Percentiles rank a stretch among this genome's conserved stretches.
phyloP scores from a whole-genome alignment of 2,113 vertebrate species.

The Felis catus region DNA sequence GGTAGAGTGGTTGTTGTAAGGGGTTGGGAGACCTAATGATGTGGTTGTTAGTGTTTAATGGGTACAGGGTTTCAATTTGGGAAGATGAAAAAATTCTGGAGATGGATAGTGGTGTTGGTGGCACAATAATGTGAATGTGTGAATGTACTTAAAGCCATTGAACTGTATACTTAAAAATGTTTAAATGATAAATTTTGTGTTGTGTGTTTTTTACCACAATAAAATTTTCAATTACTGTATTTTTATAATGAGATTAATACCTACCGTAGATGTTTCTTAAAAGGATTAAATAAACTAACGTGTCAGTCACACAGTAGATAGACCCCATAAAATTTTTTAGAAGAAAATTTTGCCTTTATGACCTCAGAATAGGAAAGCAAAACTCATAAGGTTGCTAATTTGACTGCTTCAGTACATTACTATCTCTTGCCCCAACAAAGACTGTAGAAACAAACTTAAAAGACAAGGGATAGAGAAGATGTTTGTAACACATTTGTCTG shows the following conservation, averaged over 20 bases:
- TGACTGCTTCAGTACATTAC: background rate
- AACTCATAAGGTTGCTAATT: conserved; percentile 7
- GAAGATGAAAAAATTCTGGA: background rate
- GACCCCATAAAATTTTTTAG: background rate
- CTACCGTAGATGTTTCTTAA: background rate
- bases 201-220: background rate
- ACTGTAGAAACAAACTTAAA: background rate
- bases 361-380: background rate
- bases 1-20: background rate
- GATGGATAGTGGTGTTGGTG: background rate
- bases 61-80: conserved; percentile 15
- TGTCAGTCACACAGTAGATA: background rate
- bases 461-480: background rate
- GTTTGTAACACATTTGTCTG: background rate
- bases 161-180: background rate
- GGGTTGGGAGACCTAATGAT: background rate
- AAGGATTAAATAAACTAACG: background rate
- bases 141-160: background rate
- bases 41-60: background rate
- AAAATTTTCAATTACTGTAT: background rate
- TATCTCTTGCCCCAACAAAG: conserved; percentile 8
- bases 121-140: background rate
- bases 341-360: background rate
- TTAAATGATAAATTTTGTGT: background rate
- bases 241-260: background rate